A percentile compares a stretch with the other conserved stretches of the same genome.
Conservation (phyloP, 2,113 vertebrate species). For the Sula dactylatra region DNA sequence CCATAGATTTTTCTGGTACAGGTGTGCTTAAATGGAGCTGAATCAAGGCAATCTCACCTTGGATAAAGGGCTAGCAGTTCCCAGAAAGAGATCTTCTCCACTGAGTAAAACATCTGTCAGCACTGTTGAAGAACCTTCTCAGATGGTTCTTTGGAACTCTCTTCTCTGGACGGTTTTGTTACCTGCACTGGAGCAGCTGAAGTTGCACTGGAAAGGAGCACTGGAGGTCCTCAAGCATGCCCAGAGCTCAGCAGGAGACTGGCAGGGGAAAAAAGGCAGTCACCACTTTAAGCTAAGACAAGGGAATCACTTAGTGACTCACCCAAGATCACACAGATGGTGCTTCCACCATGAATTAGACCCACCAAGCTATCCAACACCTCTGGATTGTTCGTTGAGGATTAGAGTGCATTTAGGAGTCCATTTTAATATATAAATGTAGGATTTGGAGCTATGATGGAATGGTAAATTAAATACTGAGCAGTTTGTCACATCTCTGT, state of each 20-base stretch:
- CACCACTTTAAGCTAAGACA: background rate
- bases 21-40: background rate
- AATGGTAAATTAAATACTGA: constrained; percentile 11
- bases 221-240: background rate
- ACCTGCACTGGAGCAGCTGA: background rate
- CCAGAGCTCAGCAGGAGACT: background rate
- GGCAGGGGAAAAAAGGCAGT: background rate
- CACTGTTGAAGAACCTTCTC: background rate
- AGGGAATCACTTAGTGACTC: background rate
- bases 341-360: background rate
- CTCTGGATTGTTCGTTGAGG: background rate
- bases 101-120: background rate
- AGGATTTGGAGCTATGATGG: background rate
- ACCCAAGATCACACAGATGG: background rate
- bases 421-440: constrained; percentile 3
- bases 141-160: background rate
- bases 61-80: background rate
- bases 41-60: background rate
- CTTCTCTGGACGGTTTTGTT: background rate
- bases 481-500: constrained; percentile 10
- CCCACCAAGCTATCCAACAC: background rate
- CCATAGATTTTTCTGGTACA: background rate
- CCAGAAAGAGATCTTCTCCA: background rate
- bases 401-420: background rate
- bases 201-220: background rate